Base-by-base conservation (phyloP, 1,140 invertebrate species). In the Bombus sylvicola region DNA sequence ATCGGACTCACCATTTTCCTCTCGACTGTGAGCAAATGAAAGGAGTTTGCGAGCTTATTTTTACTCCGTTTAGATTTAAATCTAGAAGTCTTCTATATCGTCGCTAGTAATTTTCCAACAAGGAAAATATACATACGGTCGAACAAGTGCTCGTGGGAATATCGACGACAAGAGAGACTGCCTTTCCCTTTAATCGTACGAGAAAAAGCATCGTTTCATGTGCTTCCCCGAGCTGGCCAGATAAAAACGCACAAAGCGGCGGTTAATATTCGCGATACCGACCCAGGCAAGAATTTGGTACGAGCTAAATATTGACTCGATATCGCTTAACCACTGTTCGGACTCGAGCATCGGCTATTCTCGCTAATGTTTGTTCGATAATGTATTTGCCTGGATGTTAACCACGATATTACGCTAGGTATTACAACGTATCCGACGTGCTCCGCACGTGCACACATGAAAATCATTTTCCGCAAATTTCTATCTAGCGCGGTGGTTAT, bases 1-100 rank as follows among this genome's bases (percentile, higher is more conserved):
- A 91, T 85, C 57, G 93, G 90, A 73, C 92, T 93, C 3, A 87
- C 87, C 75, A 91, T 84, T 84, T 89, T 91, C 80, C 92, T 89
- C 62, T 94, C 93, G 34, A 89, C 93, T 94, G 89, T 9, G 88
- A 90, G 25, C n/a, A 79, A n/a, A 69, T 62, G 77, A 80, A 68
- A 6, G 13, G 10, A 71, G 47, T 53, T 53, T 53, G 47, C 47
- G 18, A 53, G 47, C 47, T 53, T 53, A 53, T 53, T 53, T 53
- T 53, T 53, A 53, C 47, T 22, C 6, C 18, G 18, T 6, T 53
- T 22, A 5, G 5, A 22, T 53, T 53, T 22, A 18, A 53, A 22
- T 53, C 47, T 53, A 53, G 0, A 2, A 22, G 18, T 71, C 13
- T 41, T 4, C 13, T 3, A 6, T 15, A 71, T 18, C 4, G 22